Evolutionary conservation across 2,888 invertebrate genomes (phyloP).

Genomic region (Acleris laterana): DNA sequence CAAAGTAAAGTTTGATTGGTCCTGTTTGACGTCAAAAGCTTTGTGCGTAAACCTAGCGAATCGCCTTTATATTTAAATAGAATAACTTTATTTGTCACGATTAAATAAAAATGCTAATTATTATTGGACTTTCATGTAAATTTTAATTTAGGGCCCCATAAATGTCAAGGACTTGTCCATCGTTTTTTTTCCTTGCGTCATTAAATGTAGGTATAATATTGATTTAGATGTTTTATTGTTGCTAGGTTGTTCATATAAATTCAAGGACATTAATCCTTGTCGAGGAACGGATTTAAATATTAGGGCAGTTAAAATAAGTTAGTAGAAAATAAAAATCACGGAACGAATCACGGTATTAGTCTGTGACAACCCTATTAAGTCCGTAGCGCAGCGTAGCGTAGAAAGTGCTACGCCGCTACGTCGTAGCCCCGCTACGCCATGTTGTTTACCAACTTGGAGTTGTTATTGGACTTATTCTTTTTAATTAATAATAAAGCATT

Average conservation of each 20-base stretch:
- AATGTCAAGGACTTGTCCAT: slow-evolving; percentile 18
- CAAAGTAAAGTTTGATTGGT: background rate
- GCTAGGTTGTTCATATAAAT: too few relatives aligned
- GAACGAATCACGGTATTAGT: background rate
- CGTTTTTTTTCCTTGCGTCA: background rate
- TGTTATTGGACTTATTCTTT: background rate
- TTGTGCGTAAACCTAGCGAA: background rate
- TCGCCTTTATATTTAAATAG: background rate
- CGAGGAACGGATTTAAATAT: too few relatives aligned
- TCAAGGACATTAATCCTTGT: too few relatives aligned
- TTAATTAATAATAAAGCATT: too few relatives aligned
- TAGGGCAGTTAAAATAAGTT: too few relatives aligned
- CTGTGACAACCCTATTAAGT: background rate
- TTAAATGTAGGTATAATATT: background rate
- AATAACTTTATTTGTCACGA: slow-evolving; percentile 2
- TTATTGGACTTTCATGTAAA: slow-evolving; percentile 19
- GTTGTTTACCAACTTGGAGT: slow-evolving; percentile 2
- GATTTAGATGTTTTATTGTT: too few relatives aligned
- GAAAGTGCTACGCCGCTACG: slow-evolving; percentile 50
- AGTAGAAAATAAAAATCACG: background rate
- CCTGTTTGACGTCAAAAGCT: too few relatives aligned
- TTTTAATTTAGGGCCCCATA: slow-evolving; percentile 4
- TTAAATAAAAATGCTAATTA: slow-evolving; percentile 16
- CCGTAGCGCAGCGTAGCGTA: slow-evolving; percentile 41
- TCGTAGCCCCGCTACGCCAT: slow-evolving; percentile 41